Base-by-base conservation (phyloP, 1,140 invertebrate species). In the Diorhabda carinulata region DNA sequence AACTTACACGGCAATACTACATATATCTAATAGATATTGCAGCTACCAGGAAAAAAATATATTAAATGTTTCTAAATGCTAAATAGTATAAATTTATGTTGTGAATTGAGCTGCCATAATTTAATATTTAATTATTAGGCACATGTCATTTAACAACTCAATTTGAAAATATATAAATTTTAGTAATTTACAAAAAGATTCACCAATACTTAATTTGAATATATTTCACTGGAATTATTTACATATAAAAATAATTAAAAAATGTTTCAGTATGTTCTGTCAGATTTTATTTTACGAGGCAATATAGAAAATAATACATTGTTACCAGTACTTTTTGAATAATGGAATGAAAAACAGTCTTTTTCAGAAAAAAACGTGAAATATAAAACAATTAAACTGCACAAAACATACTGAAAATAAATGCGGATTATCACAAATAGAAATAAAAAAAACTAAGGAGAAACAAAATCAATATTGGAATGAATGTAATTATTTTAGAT, bases 71-170 rank as follows among this genome's bases (percentile, higher is more conserved):
- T 52, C 47, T 52, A 52, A 25, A 52, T 52, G 6, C 47, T 52
- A 52, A n/a, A 52, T 52, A 52, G 47, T 52, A 52, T 52, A 52
- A 52, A n/a, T 52, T 52, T 52, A 6, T 52, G 6, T 52, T 52
- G 47, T 52, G 47, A 52, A 52, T 52, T 52, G 47, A 52, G 47
- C 47, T 52, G 47, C 47, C 47, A 52, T 52, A 6, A 52, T 52
- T 52, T 8, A 52, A 8, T 8, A 52, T 52, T n/a, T 52, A 25
- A 25, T 52, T 52, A 52, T 52, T 52, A 52, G 47, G 47, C 47
- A 52, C 47, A 52, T 52, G 6, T 52, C 47, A 52, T 52, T 52
- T 52, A 52, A 52, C 47, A 52, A 52, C 47, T 52, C 47, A 52
- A 52, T 52, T 25, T 25, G 25, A 25, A 25, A 25, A 25, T 25